phyloP scores from a whole-genome alignment of 1,140 invertebrate genomes.

The Venustaconcha ellipsiformis region DNA sequence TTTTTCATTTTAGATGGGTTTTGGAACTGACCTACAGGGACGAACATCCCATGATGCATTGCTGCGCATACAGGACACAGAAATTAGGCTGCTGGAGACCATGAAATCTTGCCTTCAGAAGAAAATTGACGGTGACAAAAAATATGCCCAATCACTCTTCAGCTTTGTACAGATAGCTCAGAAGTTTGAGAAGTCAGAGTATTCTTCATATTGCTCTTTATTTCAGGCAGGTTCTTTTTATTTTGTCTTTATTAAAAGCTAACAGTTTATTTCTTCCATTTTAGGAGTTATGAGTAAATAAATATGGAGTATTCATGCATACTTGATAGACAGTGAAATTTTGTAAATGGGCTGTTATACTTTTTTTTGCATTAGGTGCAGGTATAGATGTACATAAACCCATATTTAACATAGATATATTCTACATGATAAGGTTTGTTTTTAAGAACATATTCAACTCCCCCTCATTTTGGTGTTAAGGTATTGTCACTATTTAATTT shows the following conservation, averaged over 20 bases:
- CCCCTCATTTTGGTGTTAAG: no score
- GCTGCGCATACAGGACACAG: constrained; percentile 88
- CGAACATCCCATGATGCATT: constrained; percentile 82
- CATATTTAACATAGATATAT: no score
- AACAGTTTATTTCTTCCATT: no score
- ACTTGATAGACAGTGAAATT: no score
- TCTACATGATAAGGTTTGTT: no score
- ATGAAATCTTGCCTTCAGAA: constrained; percentile 86
- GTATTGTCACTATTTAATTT: no score
- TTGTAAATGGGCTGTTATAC: no score
- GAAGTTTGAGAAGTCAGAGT: constrained; percentile 72
- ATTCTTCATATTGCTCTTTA: constrained; percentile 36
- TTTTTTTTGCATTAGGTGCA: no score
- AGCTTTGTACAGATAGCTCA: constrained; percentile 83
- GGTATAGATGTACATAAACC: no score
- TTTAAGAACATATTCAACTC: no score
- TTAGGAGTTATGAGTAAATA: no score
- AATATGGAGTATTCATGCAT: no score
- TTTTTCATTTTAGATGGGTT: constrained; percentile 77
- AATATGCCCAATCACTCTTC: constrained; percentile 85
- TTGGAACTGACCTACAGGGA: constrained; percentile 85
- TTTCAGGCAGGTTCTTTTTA: constrained; percentile 35
- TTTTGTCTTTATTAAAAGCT: not conserved
- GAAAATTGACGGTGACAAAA: constrained; percentile 90
- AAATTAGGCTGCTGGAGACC: constrained; percentile 88